These are phyloP conservation scores for Zootoca vivipara DNA, from an alignment of 2,113 vertebrate species.

Conservation along the genomic window DNA sequence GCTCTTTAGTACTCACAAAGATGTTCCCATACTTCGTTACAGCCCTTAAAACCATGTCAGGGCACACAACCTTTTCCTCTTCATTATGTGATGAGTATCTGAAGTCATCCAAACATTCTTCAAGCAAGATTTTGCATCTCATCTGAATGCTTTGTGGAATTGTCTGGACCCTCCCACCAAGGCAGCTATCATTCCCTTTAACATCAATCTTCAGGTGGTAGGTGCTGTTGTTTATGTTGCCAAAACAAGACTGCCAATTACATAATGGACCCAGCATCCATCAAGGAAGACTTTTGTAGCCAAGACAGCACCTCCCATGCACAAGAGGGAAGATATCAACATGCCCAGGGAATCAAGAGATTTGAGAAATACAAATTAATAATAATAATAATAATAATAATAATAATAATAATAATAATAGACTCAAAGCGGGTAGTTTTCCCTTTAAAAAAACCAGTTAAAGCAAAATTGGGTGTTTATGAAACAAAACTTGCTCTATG, in stretches of 20 bases:
- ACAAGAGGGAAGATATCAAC: neutral
- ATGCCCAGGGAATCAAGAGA: neutral
- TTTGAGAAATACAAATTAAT: no score
- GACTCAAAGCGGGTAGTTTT: neutral
- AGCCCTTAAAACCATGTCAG: no score
- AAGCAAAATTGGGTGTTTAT: neutral
- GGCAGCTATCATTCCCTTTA: neutral
- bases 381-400: no score
- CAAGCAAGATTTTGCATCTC: neutral
- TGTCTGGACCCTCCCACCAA: neutral
- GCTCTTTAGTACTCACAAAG: neutral
- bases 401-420: no score
- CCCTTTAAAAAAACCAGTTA: neutral
- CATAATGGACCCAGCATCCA: no score
- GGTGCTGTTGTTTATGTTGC: no score
- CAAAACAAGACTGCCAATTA: no score
- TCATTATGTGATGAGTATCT: neutral
- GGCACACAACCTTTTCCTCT: neutral
- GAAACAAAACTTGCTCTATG: neutral
- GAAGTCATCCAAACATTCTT: neutral
- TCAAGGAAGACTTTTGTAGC: no score
- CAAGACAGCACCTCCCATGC: neutral
- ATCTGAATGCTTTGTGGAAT: neutral
- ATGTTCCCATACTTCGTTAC: neutral
- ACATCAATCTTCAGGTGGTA: neutral